Percentiles rank a stretch among this genome's conserved stretches.
These are phyloP conservation scores for Vollenhovia emeryi DNA, from an alignment of 1,140 invertebrate species.

Conservation along the genomic window DNA sequence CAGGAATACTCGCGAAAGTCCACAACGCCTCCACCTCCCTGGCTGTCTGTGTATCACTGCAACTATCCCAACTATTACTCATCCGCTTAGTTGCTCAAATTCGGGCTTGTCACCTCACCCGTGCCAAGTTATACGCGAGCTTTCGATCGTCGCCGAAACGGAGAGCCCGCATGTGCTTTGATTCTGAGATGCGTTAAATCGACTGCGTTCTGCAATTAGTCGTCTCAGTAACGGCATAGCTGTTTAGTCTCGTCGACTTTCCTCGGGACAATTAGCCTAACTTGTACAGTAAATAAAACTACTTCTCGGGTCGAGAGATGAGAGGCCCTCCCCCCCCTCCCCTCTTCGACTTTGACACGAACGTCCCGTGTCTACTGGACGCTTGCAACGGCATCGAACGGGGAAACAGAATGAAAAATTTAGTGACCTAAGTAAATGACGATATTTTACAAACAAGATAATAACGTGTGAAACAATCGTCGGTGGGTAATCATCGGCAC, in stretches of 20 bases:
- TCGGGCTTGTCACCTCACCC: conserved; percentile 5
- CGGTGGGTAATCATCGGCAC: no score
- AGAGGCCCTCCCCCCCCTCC: no score
- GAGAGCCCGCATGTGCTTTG: conserved; percentile 77
- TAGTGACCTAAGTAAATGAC: background rate
- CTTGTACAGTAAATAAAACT: conserved; percentile 44
- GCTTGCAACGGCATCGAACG: background rate
- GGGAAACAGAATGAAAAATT: background rate
- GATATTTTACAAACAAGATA: background rate
- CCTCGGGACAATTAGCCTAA: conserved; percentile 36
- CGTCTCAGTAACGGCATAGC: background rate
- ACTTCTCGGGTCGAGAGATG: conserved; percentile 4
- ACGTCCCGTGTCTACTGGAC: background rate
- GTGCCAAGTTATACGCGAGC: conserved; percentile 14
- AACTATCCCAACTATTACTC: conserved; percentile 24
- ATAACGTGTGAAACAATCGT: no score
- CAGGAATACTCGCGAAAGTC: background rate
- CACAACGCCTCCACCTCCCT: background rate
- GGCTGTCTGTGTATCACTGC: background rate
- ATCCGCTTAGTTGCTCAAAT: conserved; percentile 1
- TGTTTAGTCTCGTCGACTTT: conserved; percentile 20
- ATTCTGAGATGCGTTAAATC: conserved; percentile 77
- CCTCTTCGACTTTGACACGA: no score
- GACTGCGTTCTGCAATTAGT: conserved; percentile 72
- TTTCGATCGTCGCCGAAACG: background rate